Evolutionary conservation across 2,888 invertebrate species (phyloP), one percentile per base, ranked within the genome.

Genomic region (Tenthredo amoena): DNA sequence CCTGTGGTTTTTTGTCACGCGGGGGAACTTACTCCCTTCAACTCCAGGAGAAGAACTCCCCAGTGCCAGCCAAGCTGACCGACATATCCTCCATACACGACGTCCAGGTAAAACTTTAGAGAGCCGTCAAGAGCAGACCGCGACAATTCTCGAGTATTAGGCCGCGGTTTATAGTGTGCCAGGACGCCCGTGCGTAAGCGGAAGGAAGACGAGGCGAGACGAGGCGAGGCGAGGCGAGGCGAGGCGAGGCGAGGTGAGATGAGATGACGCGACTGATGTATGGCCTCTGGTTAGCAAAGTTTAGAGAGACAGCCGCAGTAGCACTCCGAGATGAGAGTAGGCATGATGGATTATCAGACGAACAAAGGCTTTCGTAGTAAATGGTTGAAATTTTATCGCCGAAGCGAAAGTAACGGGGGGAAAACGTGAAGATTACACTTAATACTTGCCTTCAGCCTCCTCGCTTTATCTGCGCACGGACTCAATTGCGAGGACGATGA

Each of bases 1-100:
- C 96, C 2, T 97, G 97, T 91, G 97, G 97, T 2, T 96, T 96
- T 91, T 96, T 97, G 92, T 95, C 96, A 47, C 95, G 95, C 90
- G 97, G 97, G 12, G 97, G 97, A 81, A 95, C 94, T 83, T 96
- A 96, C 91, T 94, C 95, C 86, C 92, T 96, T 40, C 94, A 95
- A 86, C 90, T 96, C 62, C 91, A 92, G 86, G 89, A 89, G 85
- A 92, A 92, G 87, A 90, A 90, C 77, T 87, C 89, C 10, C 87
- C 90, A n/a, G 87, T 90, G 71, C 88, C 89, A 79, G 87, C 89
- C 40, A 89, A 89, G 85, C 89, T 90, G 81, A 87, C 89, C 15
- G 89, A 91, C 84, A 89, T 89, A 83, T 87, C 89, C 81, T 90
- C 89, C 87, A 85, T 88, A 40, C 88, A 90, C 62, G 89, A 90